Conservation (phyloP, 2,888 invertebrate genomes). For the Drosophila mercatorum region DNA sequence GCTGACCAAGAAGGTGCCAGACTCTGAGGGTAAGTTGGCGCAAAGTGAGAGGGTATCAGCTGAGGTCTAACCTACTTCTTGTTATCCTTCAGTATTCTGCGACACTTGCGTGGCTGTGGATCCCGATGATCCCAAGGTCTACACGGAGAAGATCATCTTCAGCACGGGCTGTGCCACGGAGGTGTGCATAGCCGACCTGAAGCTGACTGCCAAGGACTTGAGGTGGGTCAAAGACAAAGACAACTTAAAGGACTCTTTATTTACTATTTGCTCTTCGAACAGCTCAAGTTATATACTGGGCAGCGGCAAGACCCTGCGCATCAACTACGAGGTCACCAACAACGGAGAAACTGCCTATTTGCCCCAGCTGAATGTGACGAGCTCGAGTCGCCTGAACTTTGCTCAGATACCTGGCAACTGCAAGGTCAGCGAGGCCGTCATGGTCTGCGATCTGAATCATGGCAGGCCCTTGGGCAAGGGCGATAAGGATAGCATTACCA, state of each 20-base stretch:
- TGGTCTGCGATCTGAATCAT: conserved; percentile 81
- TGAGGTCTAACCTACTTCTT: background rate
- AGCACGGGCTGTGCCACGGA: conserved; percentile 83
- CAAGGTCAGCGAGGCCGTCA: conserved; percentile 64
- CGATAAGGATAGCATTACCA: conserved; percentile 72
- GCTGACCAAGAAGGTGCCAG: conserved; percentile 80
- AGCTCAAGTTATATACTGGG: conserved; percentile 82
- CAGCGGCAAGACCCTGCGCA: conserved; percentile 78
- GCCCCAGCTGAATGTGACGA: conserved; percentile 84
- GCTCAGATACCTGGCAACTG: conserved; percentile 83
- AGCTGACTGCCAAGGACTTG: conserved; percentile 74
- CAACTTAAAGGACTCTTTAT: too few relatives aligned
- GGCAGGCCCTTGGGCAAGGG: conserved; percentile 81
- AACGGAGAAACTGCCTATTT: conserved; percentile 85
- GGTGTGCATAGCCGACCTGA: conserved; percentile 83
- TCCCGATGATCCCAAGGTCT: conserved; percentile 81
- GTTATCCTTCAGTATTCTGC: conserved; percentile 78
- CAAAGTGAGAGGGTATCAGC: too few relatives aligned
- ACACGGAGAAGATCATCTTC: conserved; percentile 82
- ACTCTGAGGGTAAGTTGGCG: conserved; percentile 74
- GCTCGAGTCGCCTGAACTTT: conserved; percentile 83
- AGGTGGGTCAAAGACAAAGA: conserved; percentile 54
- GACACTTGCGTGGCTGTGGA: conserved; percentile 83
- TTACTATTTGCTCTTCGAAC: background rate
- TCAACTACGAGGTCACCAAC: conserved; percentile 84